Evolutionary conservation across 2,797 vertebrate species (phyloP), one percentile per base, ranked within the genome.

Genomic region (Rhinichthys osculus): DNA sequence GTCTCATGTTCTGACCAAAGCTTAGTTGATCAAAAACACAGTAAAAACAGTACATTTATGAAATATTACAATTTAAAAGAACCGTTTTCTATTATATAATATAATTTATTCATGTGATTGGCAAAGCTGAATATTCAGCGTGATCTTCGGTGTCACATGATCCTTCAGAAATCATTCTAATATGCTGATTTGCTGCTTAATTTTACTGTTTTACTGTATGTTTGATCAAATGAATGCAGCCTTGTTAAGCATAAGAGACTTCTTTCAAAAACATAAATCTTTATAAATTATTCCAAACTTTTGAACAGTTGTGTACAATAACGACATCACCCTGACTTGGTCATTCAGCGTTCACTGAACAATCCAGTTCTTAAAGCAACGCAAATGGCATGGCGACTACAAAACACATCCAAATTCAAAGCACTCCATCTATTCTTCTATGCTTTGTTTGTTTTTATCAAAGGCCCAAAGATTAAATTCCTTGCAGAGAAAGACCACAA

Each of bases 381-480:
- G n/a, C 47, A 35, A 6, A 40, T 19, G 11, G 35, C 66, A 16
- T 70, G 35, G 57, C 9, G 13, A 73, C 40, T n/a, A 33, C 40
- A 62, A 82, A 47, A 19, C 50, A 4, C 54, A 42, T 38, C 7
- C 2, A 19, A 17, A 30, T 71, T 79, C 11, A 21, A 17, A 72
- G 69, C 23, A 62, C 7, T 64, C 38, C 8, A 9, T 35, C 27
- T 64, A 44, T 33, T 69, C 30, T 33, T 81, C 79, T 38, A 50
- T n/a, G 33, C 38, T 30, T 9, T 81, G 62, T 81, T 52, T 81
- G 30, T 54, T 70, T 78, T 38, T 33, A 14, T 66, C 40, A 79
- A 66, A 33, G 38, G 4, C 74, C 17, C 23, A 78, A 62, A 42
- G 23, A 66, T 27, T 47, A 1, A 30, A 30, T 30, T 62, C 54